Percentiles rank a stretch among this genome's conserved stretches.
Evolutionary conservation across 2,113 vertebrate species (phyloP).

Genomic region (Ceyx melanurus): DNA sequence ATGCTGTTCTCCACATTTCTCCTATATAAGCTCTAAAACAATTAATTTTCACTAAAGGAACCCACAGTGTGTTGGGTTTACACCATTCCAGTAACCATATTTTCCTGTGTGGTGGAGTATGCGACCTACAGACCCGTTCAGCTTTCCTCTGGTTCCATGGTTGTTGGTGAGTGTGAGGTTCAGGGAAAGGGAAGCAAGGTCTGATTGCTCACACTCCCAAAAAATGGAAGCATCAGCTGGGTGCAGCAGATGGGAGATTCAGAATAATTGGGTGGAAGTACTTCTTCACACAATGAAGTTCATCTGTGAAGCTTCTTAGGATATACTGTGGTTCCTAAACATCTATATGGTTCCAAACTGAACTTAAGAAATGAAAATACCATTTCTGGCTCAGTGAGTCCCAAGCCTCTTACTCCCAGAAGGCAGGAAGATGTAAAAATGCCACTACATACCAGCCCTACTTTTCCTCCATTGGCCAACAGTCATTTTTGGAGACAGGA

Average conservation of each 20-base stretch:
- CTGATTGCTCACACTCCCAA: neutral
- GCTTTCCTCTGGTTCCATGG: fast-evolving
- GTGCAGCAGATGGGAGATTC: neutral
- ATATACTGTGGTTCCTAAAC: neutral
- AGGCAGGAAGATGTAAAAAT: neutral
- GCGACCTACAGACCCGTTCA: neutral
- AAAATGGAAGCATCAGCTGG: neutral
- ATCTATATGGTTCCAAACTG: neutral
- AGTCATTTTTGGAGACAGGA: neutral
- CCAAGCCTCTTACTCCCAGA: neutral
- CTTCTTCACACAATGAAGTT: neutral
- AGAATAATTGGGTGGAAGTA: neutral
- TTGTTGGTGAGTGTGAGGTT: neutral
- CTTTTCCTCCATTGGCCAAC: neutral
- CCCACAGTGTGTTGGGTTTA: neutral
- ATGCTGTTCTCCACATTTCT: neutral
- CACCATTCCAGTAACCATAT: neutral
- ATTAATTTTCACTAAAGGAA: neutral
- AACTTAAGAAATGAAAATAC: neutral
- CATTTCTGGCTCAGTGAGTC: neutral
- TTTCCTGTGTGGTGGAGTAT: neutral
- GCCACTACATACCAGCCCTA: fast-evolving
- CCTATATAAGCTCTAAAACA: neutral
- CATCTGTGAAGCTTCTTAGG: neutral
- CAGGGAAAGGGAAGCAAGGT: neutral